Conservation (phyloP, 2,113 vertebrate species). For the Rhea pennata region DNA sequence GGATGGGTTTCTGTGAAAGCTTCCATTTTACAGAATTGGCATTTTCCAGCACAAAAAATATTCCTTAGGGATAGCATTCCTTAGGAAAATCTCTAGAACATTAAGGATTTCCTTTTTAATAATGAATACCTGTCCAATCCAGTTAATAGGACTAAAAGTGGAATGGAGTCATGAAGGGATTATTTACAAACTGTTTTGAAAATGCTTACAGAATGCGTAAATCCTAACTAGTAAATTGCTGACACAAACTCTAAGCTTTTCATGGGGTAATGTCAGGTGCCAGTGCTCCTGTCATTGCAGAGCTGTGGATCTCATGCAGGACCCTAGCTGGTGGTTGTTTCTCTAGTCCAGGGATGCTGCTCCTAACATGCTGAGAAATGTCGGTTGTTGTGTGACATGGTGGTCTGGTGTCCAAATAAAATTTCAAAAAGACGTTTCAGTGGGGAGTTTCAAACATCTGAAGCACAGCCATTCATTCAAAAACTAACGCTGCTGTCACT, state of each 20-base stretch:
- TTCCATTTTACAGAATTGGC: neutral
- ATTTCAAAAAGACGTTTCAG: fast-evolving
- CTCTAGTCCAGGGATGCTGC: neutral
- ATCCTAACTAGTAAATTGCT: conserved; percentile 20
- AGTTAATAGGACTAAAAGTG: conserved; percentile 26
- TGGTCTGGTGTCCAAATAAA: neutral
- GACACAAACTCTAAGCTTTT: conserved; percentile 28
- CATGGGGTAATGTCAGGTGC: neutral
- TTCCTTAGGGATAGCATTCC: neutral
- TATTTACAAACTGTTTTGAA: conserved; percentile 36
- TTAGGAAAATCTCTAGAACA: neutral
- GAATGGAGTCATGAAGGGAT: conserved; percentile 26
- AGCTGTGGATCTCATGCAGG: neutral
- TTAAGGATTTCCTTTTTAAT: conserved; percentile 9
- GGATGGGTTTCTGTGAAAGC: neutral
- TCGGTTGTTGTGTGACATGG: neutral
- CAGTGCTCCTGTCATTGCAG: neutral
- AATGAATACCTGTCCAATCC: neutral
- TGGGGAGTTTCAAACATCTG: neutral
- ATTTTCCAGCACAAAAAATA: conserved; percentile 12
- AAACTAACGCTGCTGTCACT: neutral
- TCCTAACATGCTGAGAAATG: neutral
- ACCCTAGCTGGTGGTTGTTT: neutral
- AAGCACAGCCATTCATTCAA: neutral
- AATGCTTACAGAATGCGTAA: neutral